Conservation (phyloP, 2,797 vertebrate species). For the Anolis apletophallus region DNA sequence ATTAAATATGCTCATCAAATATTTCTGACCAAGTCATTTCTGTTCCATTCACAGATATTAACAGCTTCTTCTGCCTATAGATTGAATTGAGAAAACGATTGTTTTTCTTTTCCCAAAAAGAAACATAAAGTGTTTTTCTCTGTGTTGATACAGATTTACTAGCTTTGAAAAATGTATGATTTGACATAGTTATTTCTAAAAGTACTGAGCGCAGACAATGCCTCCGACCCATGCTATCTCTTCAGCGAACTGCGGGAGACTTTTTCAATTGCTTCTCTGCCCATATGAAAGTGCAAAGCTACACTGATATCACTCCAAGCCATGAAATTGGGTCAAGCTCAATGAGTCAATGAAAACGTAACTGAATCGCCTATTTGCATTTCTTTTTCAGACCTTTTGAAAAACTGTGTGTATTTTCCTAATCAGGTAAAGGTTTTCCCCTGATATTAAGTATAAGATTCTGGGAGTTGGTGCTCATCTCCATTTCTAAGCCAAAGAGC, state of each 20-base stretch:
- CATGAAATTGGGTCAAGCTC: not conserved
- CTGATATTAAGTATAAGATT: too few relatives aligned
- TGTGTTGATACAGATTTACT: not conserved
- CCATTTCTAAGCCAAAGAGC: too few relatives aligned
- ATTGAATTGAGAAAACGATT: constrained; percentile 10
- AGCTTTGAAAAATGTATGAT: constrained; percentile 10
- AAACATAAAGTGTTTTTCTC: constrained; percentile 19
- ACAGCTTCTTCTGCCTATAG: constrained; percentile 24
- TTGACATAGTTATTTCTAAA: not conserved
- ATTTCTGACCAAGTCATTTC: constrained; percentile 34
- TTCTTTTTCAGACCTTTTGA: not conserved
- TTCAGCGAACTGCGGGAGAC: not conserved
- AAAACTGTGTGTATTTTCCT: too few relatives aligned
- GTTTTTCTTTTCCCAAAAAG: not conserved
- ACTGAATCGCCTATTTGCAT: not conserved
- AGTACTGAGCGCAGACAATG: not conserved
- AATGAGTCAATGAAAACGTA: not conserved
- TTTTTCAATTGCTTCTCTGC: too few relatives aligned
- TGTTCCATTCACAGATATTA: not conserved
- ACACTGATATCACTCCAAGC: too few relatives aligned
- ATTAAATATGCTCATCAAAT: constrained; percentile 57
- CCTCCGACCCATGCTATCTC: not conserved
- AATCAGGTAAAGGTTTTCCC: too few relatives aligned
- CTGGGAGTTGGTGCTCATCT: too few relatives aligned
- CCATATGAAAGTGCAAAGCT: not conserved